phyloP scores from a whole-genome alignment of 2,888 invertebrate species.

The Drosophila parthenogenetica region DNA sequence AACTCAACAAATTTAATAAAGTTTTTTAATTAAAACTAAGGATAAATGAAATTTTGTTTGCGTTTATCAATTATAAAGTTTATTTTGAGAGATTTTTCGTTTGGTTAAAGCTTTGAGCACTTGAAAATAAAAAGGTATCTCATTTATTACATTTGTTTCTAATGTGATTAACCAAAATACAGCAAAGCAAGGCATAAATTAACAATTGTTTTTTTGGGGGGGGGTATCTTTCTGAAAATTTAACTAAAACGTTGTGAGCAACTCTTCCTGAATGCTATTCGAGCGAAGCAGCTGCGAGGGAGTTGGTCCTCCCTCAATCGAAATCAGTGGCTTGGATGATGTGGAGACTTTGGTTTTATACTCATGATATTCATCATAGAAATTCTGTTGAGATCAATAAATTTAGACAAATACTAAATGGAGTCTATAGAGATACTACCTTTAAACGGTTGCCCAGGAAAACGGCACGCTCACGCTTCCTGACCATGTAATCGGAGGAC shows the following conservation, averaged over 20 bases:
- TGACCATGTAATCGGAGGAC: slow-evolving; percentile 96
- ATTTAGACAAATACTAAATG: background rate
- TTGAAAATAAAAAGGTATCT: slow-evolving; percentile 32
- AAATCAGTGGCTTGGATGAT: slow-evolving; percentile 87
- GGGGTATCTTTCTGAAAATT: slow-evolving; percentile 14
- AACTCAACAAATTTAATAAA: no score
- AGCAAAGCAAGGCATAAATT: slow-evolving; percentile 28
- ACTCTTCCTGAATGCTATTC: slow-evolving; percentile 94
- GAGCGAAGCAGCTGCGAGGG: slow-evolving; percentile 89
- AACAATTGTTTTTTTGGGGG: slow-evolving; percentile 12
- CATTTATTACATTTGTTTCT: slow-evolving; percentile 34
- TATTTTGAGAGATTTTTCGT: slow-evolving; percentile 7
- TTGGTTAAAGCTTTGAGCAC: slow-evolving; percentile 6
- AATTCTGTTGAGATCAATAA: slow-evolving; percentile 86
- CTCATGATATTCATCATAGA: slow-evolving; percentile 92
- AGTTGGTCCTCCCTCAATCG: slow-evolving; percentile 86
- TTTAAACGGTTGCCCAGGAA: slow-evolving; percentile 94
- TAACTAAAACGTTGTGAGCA: slow-evolving; percentile 86
- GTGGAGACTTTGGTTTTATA: slow-evolving; percentile 88
- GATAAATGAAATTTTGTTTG: background rate
- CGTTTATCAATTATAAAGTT: background rate
- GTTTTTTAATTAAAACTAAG: no score
- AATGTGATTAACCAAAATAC: slow-evolving; percentile 40
- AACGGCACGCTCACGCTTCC: slow-evolving; percentile 94
- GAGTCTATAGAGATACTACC: slow-evolving; percentile 84